Evolutionary conservation across 2,888 invertebrate species (phyloP), one percentile per base, ranked within the genome.

Genomic region (Nemotelus nigrinus): DNA sequence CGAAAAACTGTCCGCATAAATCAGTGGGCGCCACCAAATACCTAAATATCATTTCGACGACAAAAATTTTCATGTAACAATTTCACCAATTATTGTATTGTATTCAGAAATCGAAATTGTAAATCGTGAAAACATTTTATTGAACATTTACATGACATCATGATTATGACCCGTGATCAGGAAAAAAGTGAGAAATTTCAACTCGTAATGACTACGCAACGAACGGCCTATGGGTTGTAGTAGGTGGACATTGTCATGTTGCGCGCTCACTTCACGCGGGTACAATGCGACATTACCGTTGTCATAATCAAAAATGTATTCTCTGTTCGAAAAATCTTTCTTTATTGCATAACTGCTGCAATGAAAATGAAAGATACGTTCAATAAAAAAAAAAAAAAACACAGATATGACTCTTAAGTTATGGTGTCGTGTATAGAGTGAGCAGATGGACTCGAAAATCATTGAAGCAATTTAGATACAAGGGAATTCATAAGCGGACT

Each of bases 51-150:
- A 25, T 25, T 25, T 25, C 25, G 25, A 25, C 25, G 25, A 25
- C 25, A 25, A 25, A 25, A 25, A 25, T 25, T 25, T 8, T 50
- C 50, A 7, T 50, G 50, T 8, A 25, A 8, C 50, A 5, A 50
- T 50, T 50, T 50, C 1, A 65, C 65, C 65, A 65, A 65, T 65
- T 65, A 65, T 43, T 65, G 65, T 45, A 47, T 65, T 45, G 47
- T 25, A 25, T 65, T 47, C 4, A n/a, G 47, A 65, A n/a, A 65
- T 65, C 65, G 65, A 65, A 65, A 65, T 45, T 44, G 47, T 65
- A 65, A 65, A 65, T 65, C 65, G 47, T 65, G 65, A 65, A 65
- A 65, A 65, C 5, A 7, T 45, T 65, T 44, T 45, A 65, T 47
- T 43, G 44, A 45, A 65, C 43, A 45, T 65, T 65, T 65, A 25